Evolutionary conservation across 2,113 vertebrate genomes (phyloP).

Genomic region (Apteryx owenii): DNA sequence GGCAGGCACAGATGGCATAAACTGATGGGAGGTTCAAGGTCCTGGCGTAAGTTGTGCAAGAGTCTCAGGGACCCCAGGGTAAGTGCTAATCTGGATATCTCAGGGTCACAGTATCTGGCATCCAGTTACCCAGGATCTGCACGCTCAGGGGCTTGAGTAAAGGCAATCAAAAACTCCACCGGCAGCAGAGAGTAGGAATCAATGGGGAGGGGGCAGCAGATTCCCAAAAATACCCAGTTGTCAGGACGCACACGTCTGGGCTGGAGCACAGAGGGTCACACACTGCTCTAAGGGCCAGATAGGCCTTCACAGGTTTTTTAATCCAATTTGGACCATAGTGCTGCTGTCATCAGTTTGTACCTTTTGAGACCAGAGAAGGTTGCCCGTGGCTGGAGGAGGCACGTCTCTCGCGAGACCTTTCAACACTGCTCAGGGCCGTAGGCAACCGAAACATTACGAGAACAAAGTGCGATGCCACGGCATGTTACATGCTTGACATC

Average conservation of each 20-base stretch:
- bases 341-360: not conserved
- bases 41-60: not conserved
- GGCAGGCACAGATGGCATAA: not conserved
- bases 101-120: not conserved
- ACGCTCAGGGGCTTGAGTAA: not conserved
- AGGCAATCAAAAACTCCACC: rapidly evolving
- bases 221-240: not conserved
- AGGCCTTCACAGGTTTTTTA: not conserved
- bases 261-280: rapidly evolving
- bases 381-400: rapidly evolving
- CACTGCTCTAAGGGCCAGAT: not conserved
- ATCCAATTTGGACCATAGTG: not conserved
- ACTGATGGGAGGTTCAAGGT: not conserved
- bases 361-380: not conserved
- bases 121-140: not conserved
- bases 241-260: not conserved
- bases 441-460: not conserved
- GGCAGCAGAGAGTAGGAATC: rapidly evolving
- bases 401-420: not conserved
- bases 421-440: rapidly evolving
- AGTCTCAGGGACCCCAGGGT: not conserved
- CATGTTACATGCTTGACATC: rapidly evolving
- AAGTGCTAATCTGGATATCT: not conserved
- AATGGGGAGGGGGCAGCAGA: rapidly evolving
- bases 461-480: not conserved